Base-by-base conservation (phyloP, 2,113 vertebrate genomes). In the Mixornis gularis region DNA sequence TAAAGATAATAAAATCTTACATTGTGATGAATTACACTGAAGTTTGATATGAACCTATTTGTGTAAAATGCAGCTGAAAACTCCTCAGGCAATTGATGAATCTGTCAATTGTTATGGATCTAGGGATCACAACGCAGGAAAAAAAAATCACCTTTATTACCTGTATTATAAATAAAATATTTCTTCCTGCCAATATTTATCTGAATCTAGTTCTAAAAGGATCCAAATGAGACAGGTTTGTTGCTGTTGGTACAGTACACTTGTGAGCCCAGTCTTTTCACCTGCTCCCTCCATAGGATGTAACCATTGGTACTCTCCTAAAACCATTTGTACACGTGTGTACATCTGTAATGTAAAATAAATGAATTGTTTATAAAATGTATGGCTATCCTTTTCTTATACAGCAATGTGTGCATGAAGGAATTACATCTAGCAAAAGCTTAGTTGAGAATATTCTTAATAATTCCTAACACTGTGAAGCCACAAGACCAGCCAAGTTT, bases 281-380 rank as follows among this genome's bases (percentile, higher is more conserved):
- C 32, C 13, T 56, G 11, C 19, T 53, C 6, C 77, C 20, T 84
- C 17, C 1, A 4, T 29, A 25, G 41, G 10, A 29, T n/a, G 5
- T 11, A 63, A 64, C 15, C 13, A 26, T 27, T 87, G 9, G 17
- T 87, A 49, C 34, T 76, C 19, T 52, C 11, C 11, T 53, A 51
- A 66, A 86, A 38, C 2, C 60, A 41, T 56, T 27, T 44, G 6
- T 38, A 32, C 15, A 3, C 0, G 0, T 59, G 27, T 11, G 1
- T 29, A 49, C 17, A 30, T 53, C 34, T 66, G 12, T 41, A 78
- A 56, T 12, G 16, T 48, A 89, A 78, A 74, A 77, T 32, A 34
- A 62, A 70, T 51, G 1, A 72, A 38, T 17, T 7, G 3, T 59
- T 65, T 68, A 44, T 63, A 36, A 90, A 88, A 60, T 40, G 5